Conservation (phyloP, 2,113 vertebrate species). For the Nycticebus coucang region DNA sequence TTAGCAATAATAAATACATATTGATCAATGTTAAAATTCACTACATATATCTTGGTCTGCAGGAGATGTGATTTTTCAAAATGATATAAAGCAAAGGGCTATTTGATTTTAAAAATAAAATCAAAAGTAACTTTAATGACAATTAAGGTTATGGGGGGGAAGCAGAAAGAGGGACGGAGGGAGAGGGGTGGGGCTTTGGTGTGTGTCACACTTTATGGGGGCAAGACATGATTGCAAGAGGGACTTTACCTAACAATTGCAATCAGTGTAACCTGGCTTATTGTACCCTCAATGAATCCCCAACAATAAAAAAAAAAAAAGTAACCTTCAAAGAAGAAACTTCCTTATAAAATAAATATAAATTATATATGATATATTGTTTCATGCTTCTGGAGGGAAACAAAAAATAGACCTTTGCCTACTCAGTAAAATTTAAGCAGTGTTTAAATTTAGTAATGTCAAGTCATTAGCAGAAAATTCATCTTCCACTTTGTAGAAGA, state of each 20-base stretch:
- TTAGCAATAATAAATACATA: slow-evolving; percentile 52
- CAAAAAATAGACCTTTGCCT: background rate
- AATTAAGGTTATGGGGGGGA: too few species aligned
- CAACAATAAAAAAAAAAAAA: too few species aligned
- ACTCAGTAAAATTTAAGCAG: background rate
- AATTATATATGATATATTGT: background rate
- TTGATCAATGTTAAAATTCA: background rate
- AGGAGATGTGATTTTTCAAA: background rate
- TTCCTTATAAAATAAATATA: slow-evolving; percentile 31
- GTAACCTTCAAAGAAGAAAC: slow-evolving; percentile 29
- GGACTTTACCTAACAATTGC: too few species aligned
- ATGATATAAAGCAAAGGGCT: background rate
- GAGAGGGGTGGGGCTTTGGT: too few species aligned
- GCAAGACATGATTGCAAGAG: too few species aligned
- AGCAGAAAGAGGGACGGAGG: too few species aligned
- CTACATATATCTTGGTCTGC: background rate
- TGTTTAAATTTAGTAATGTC: background rate
- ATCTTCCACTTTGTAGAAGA: background rate
- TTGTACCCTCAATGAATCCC: too few species aligned
- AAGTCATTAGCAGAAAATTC: background rate
- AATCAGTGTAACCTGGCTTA: too few species aligned
- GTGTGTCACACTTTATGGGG: too few species aligned
- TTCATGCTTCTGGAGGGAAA: background rate
- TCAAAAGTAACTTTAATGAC: slow-evolving; percentile 37
- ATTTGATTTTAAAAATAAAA: slow-evolving; percentile 18